phyloP scores from a whole-genome alignment of 2,888 invertebrate genomes.

The Drosophila acutilabella region DNA sequence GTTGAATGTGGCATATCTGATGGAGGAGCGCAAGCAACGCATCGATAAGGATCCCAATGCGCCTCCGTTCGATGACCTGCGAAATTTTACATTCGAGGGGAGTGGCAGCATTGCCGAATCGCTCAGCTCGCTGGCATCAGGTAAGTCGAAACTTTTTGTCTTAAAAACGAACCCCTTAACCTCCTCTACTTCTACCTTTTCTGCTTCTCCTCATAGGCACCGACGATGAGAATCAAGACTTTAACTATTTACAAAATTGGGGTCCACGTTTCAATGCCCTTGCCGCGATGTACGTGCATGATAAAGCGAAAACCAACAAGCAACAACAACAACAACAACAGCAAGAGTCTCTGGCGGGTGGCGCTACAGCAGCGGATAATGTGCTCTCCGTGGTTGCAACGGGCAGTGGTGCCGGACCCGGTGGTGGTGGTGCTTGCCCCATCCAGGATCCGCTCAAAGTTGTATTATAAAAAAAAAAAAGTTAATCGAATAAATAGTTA shows the following conservation, averaged over 20 bases:
- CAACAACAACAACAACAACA: constrained; percentile 41
- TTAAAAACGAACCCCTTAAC: neutral
- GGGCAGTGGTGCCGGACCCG: constrained; percentile 74
- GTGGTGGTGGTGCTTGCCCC: constrained; percentile 20
- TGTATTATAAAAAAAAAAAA: constrained; percentile 69
- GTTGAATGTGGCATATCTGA: constrained; percentile 97
- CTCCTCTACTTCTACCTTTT: constrained; percentile 8
- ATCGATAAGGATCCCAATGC: constrained; percentile 98
- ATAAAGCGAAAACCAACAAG: constrained; percentile 76
- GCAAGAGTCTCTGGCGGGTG: constrained; percentile 38
- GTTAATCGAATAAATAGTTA: constrained; percentile 65
- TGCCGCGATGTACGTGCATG: constrained; percentile 94
- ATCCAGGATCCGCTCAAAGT: constrained; percentile 61
- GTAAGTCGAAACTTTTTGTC: constrained; percentile 85
- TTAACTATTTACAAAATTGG: constrained; percentile 98
- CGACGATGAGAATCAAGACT: constrained; percentile 98
- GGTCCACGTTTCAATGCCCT: constrained; percentile 98
- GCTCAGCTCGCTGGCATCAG: constrained; percentile 97
- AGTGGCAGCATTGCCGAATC: constrained; percentile 99
- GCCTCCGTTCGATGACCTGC: constrained; percentile 98
- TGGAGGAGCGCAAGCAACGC: constrained; percentile 97
- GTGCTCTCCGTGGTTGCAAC: constrained; percentile 62
- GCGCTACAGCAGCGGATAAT: constrained; percentile 41
- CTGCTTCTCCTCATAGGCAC: constrained; percentile 88
- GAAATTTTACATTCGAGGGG: constrained; percentile 99